Percentiles rank a stretch among this genome's conserved stretches.
Conservation (phyloP, 2,888 invertebrate species). For the Gandaritis pyraliata region DNA sequence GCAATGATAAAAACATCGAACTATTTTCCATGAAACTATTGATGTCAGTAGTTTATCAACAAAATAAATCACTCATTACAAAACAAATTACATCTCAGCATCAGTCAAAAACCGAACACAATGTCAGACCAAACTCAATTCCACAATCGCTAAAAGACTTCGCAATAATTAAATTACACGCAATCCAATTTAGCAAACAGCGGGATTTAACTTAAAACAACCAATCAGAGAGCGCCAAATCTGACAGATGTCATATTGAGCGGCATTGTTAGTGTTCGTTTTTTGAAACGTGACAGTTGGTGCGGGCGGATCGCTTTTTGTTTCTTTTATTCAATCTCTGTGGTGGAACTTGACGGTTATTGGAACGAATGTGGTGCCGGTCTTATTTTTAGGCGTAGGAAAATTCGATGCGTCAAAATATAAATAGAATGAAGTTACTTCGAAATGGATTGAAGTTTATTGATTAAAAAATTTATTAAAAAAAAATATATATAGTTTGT, state of each 20-base stretch:
- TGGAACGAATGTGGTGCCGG: constrained; percentile 29
- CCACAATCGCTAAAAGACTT: constrained; percentile 69
- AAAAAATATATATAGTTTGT: too few relatives aligned
- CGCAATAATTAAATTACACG: constrained; percentile 68
- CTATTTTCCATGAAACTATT: too few relatives aligned
- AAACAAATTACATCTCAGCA: constrained; percentile 41
- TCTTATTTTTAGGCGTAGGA: constrained; percentile 26
- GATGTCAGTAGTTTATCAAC: not conserved
- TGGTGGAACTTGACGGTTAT: constrained; percentile 45
- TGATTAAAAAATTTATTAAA: too few relatives aligned
- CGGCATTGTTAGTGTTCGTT: constrained; percentile 62
- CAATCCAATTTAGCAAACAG: constrained; percentile 65
- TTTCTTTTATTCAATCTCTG: constrained; percentile 66
- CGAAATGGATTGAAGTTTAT: too few relatives aligned
- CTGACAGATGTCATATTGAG: constrained; percentile 79
- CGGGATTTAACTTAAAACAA: constrained; percentile 61
- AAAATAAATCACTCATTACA: not conserved
- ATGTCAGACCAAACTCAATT: constrained; percentile 60
- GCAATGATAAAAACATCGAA: too few relatives aligned
- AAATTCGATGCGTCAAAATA: constrained; percentile 15
- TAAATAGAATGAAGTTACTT: not conserved
- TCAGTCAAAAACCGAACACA: constrained; percentile 53
- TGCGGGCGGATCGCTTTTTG: constrained; percentile 61
- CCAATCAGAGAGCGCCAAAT: constrained; percentile 63
- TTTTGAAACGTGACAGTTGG: constrained; percentile 74